Evolutionary conservation across 2,888 invertebrate species (phyloP).

Genomic region (Macaria liturata): DNA sequence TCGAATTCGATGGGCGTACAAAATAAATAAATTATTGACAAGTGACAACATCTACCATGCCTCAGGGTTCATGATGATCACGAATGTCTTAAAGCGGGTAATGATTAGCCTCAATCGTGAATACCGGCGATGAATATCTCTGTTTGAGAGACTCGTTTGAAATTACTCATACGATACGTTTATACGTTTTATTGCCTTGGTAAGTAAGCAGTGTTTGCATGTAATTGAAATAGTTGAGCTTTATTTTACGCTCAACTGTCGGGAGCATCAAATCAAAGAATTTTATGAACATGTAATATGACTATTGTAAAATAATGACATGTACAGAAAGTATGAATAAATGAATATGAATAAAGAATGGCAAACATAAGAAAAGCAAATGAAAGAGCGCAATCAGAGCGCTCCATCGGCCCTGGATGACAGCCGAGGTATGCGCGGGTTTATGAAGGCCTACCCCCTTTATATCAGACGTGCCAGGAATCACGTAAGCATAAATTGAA

Average conservation of each 20-base stretch:
- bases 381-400: constrained; percentile 11
- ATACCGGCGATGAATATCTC: background rate
- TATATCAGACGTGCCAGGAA: constrained; percentile 43
- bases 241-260: too few species aligned
- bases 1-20: constrained; percentile 10
- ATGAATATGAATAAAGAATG: too few species aligned
- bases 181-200: too few species aligned
- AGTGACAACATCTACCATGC: constrained; percentile 30
- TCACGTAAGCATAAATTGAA: constrained; percentile 33
- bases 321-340: too few species aligned
- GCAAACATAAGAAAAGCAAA: constrained; percentile 9
- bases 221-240: too few species aligned
- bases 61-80: constrained; percentile 4
- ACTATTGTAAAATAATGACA: too few species aligned
- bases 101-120: constrained; percentile 7
- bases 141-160: background rate
- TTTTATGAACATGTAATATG: too few species aligned
- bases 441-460: constrained; percentile 33
- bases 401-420: constrained; percentile 12
- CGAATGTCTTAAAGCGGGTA: constrained; percentile 4
- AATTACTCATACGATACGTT: too few species aligned
- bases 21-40: constrained; percentile 16
- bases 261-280: background rate
- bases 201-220: too few species aligned
- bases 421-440: constrained; percentile 12